These are phyloP conservation scores for Apoderus coryli DNA, from an alignment of 2,888 invertebrate species.

Conservation along the genomic window DNA sequence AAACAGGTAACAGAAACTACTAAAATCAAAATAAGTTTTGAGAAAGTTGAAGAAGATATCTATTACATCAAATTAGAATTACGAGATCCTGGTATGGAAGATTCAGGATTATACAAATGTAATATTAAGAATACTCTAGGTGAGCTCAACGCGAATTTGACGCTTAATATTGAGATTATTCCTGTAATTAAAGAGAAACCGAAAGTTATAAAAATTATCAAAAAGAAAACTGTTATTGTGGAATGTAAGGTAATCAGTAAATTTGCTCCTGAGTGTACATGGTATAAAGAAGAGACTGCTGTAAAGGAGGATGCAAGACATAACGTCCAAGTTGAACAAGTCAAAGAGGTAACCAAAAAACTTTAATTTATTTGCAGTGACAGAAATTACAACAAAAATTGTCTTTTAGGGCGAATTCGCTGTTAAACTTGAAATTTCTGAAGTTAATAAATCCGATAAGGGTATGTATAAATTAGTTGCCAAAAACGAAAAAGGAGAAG, in stretches of 20 bases:
- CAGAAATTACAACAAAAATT: no score
- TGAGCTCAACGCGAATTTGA: slow-evolving; percentile 92
- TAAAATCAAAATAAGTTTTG: slow-evolving; percentile 63
- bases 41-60: slow-evolving; percentile 59
- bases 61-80: slow-evolving; percentile 80
- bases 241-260: slow-evolving; percentile 89
- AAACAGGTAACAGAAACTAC: slow-evolving; percentile 65
- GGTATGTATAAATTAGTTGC: slow-evolving; percentile 83
- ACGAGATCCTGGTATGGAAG: slow-evolving; percentile 82
- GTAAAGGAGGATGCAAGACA: slow-evolving; percentile 66
- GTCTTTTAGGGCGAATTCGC: slow-evolving; percentile 66
- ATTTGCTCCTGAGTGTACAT: slow-evolving; percentile 83
- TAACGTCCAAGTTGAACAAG: slow-evolving; percentile 60
- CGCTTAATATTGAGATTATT: slow-evolving; percentile 95
- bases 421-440: slow-evolving; percentile 79
- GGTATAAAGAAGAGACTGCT: slow-evolving; percentile 77
- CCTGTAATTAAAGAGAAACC: slow-evolving; percentile 90
- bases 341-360: slow-evolving; percentile 58
- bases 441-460: slow-evolving; percentile 66
- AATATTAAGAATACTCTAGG: slow-evolving; percentile 93
- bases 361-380: no score
- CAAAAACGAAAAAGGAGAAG: slow-evolving; percentile 87
- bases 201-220: slow-evolving; percentile 78
- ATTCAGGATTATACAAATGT: slow-evolving; percentile 96
- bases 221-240: slow-evolving; percentile 83